Evolutionary conservation across 2,797 vertebrate species (phyloP), one percentile per base, ranked within the genome.

Genomic region (Philypnodon macrostomus): DNA sequence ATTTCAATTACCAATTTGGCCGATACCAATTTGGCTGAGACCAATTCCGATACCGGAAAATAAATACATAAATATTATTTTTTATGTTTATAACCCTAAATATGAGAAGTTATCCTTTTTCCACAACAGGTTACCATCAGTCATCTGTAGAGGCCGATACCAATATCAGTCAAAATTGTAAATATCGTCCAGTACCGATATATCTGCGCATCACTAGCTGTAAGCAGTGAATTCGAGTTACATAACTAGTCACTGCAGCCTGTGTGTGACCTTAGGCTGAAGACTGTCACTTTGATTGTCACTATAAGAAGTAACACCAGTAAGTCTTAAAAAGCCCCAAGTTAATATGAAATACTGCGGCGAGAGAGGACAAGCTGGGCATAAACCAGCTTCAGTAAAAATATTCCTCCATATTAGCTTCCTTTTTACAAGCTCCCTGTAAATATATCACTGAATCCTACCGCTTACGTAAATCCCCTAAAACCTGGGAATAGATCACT

Each of bases 331-430:
- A 34, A 33, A 21, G 31, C 30, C 30, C 7, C 4, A 9, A 18
- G 31, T 47, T 34, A 47, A 47, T 47, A 30, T 32, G n/a, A 47
- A 34, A 47, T 33, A 21, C 31, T 23, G 44, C 30, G 24, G 18
- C 18, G 1, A 34, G 1, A 34, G 29, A 46, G 31, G 31, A 34
- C 41, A 44, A 27, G 15, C 15, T 23, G n/a, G 31, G 10, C 45
- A 47, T 19, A 23, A 46, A 46, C n/a, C 9, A 34, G 30, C n/a
- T 33, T 9, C 17, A 11, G n/a, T 23, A 18, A 34, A 33, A 14
- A 47, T 24, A 47, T 47, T 34, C 13, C 7, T 13, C 18, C 10
- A 23, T 47, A 33, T 47, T 47, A 47, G 45, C 45, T 32, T 32
- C 45, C 16, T 9, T 47, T 26, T 34, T 21, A 46, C 29, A 19